Conservation (phyloP, 1,140 invertebrate species). For the Ips typographus region DNA sequence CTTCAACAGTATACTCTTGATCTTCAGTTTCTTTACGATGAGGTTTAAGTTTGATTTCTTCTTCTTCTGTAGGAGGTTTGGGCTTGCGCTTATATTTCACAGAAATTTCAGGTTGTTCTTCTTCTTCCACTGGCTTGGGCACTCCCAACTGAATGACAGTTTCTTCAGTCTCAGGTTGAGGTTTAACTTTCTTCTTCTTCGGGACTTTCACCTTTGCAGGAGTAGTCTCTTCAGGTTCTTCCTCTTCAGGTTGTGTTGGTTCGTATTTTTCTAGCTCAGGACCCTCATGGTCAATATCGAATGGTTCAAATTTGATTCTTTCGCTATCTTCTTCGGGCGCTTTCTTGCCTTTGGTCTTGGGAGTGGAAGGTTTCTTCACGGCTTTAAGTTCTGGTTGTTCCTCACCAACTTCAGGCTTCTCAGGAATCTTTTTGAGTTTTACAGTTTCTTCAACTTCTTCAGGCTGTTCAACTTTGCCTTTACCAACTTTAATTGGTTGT, state of each 20-base stretch:
- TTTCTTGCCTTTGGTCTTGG: slow-evolving; percentile 55
- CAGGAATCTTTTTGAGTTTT: slow-evolving; percentile 43
- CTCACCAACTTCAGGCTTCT: slow-evolving; percentile 4
- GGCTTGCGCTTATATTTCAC: slow-evolving; percentile 58
- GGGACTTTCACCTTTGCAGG: slow-evolving; percentile 41
- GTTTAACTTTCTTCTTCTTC: slow-evolving; percentile 42
- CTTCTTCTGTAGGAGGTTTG: slow-evolving; percentile 56
- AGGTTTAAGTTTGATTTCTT: slow-evolving; percentile 57
- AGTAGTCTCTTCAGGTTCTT: slow-evolving; percentile 33
- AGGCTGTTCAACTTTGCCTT: slow-evolving; percentile 55
- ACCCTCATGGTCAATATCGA: slow-evolving; percentile 43
- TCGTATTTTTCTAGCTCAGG: slow-evolving; percentile 40
- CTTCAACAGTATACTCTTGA: slow-evolving; percentile 31
- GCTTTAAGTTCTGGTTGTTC: slow-evolving; percentile 41
- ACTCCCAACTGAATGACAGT: slow-evolving; percentile 37
- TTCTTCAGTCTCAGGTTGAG: slow-evolving; percentile 43
- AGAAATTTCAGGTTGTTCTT: slow-evolving; percentile 43
- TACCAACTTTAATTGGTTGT: slow-evolving; percentile 54
- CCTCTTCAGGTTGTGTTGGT: slow-evolving; percentile 38
- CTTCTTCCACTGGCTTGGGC: slow-evolving; percentile 40
- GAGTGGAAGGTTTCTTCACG: slow-evolving; percentile 54
- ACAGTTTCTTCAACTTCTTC: slow-evolving; percentile 39
- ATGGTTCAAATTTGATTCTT: slow-evolving; percentile 46
- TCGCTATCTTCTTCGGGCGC: slow-evolving; percentile 47
- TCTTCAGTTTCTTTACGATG: slow-evolving; percentile 53